Evolutionary conservation across 2,888 invertebrate genomes (phyloP).

Genomic region (Monopis laevigella): DNA sequence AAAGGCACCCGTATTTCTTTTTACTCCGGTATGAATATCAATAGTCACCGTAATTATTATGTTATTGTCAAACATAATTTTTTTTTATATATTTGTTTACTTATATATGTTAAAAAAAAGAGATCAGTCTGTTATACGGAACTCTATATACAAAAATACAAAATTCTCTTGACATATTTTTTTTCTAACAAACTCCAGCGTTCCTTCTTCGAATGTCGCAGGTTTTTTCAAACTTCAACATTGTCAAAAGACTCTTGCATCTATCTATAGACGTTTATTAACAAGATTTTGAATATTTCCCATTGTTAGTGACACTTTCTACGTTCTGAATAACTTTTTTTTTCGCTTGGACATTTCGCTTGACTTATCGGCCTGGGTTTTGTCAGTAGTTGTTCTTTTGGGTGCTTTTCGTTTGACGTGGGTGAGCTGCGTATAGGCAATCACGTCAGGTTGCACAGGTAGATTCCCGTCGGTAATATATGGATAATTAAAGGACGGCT

Average conservation of each 20-base stretch:
- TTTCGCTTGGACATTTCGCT: conserved; percentile 63
- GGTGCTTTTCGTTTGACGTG: conserved; percentile 15
- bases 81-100: too few species aligned
- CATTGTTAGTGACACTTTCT: conserved; percentile 67
- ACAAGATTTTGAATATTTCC: conserved; percentile 63
- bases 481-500: conserved; percentile 65
- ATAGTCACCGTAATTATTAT: too few species aligned
- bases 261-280: conserved; percentile 38
- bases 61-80: too few species aligned
- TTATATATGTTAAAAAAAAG: too few species aligned
- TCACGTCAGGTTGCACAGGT: too few species aligned
- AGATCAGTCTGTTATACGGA: too few species aligned
- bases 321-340: conserved; percentile 49
- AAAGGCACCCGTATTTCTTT: too few species aligned
- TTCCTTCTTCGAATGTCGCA: too few species aligned
- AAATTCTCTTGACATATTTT: too few species aligned
- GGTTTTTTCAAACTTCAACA: background rate
- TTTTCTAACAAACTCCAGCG: too few species aligned
- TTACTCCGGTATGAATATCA: too few species aligned
- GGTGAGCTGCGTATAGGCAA: conserved; percentile 14
- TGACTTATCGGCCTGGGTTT: conserved; percentile 60
- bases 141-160: too few species aligned
- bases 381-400: conserved; percentile 25
- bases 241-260: background rate
- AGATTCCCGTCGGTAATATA: conserved; percentile 58